These are phyloP conservation scores for Eudemis profundana DNA, from an alignment of 2,888 invertebrate species.

Conservation along the genomic window DNA sequence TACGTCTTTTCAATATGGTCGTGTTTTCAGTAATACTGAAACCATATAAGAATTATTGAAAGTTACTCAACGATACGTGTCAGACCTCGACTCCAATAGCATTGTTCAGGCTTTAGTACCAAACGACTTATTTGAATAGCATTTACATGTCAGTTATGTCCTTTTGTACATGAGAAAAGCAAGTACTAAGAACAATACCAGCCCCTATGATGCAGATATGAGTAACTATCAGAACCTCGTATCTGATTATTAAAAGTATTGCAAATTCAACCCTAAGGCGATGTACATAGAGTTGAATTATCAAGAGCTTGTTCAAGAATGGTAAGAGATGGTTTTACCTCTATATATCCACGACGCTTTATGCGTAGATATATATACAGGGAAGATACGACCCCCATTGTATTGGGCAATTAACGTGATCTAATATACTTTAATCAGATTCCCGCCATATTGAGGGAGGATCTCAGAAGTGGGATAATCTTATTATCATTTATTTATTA, in stretches of 20 bases:
- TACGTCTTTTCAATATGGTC: neutral
- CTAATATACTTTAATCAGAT: conserved; percentile 22
- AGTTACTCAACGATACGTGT: conserved; percentile 12
- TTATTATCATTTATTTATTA: neutral
- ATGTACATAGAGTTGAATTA: neutral
- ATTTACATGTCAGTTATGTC: neutral
- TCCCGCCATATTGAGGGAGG: neutral
- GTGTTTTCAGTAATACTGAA: neutral
- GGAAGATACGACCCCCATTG: conserved; percentile 11
- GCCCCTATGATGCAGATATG: conserved; percentile 19
- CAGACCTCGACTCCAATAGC: conserved; percentile 13
- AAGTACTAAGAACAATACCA: conserved; percentile 22
- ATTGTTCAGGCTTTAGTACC: neutral
- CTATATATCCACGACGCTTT: neutral
- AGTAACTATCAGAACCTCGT: conserved; percentile 11
- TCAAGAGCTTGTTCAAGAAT: neutral
- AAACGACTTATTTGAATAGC: neutral
- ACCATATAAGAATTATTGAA: neutral
- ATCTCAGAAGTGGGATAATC: neutral
- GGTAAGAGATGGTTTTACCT: neutral
- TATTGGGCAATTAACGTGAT: conserved; percentile 15
- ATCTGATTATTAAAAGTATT: neutral
- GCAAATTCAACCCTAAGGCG: neutral
- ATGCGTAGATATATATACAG: conserved; percentile 3
- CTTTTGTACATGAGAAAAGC: neutral